A percentile compares a stretch with the other conserved stretches of the same genome.
Evolutionary conservation across 2,113 vertebrate species (phyloP).

Genomic region (Bostrychus sinensis): DNA sequence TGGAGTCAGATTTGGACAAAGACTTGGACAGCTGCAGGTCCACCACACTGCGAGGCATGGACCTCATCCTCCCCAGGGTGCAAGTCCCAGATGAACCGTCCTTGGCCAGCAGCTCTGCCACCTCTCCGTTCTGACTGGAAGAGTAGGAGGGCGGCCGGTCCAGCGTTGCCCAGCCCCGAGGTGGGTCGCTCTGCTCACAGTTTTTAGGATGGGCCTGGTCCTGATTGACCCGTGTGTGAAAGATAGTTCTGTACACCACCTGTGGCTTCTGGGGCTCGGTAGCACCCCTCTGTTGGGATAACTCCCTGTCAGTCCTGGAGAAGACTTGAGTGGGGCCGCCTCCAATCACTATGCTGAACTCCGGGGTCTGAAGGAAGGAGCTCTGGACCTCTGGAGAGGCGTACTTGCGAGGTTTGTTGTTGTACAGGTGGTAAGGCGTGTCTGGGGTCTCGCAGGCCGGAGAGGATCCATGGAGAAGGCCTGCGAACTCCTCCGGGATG

Average conservation of each 20-base stretch:
- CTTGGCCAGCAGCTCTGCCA: slow-evolving; percentile 68
- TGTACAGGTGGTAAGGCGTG: slow-evolving; percentile 91
- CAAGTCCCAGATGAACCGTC: slow-evolving; percentile 71
- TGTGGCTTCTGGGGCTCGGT: slow-evolving; percentile 82
- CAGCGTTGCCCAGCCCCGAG: slow-evolving; percentile 47
- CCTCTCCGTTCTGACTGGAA: slow-evolving; percentile 75
- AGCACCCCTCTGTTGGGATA: slow-evolving; percentile 55
- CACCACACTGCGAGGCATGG: slow-evolving; percentile 87
- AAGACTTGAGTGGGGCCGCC: slow-evolving; percentile 41
- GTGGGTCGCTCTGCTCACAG: slow-evolving; percentile 25
- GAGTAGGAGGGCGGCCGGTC: slow-evolving; percentile 33
- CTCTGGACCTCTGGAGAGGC: slow-evolving; percentile 63
- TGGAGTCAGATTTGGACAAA: slow-evolving; percentile 95
- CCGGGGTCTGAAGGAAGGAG: slow-evolving; percentile 72
- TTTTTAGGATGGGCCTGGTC: slow-evolving; percentile 45
- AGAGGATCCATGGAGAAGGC: slow-evolving; percentile 95
- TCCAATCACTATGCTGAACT: slow-evolving; percentile 59
- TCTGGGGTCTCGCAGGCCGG: slow-evolving; percentile 92
- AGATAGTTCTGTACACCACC: slow-evolving; percentile 92
- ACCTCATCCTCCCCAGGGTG: slow-evolving; percentile 93
- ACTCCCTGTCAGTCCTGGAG: slow-evolving; percentile 33
- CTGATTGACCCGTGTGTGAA: slow-evolving; percentile 89
- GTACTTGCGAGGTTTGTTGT: slow-evolving; percentile 75
- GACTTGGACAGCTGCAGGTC: slow-evolving; percentile 92
- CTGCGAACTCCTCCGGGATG: slow-evolving; percentile 90